Conservation (phyloP, 1,140 invertebrate species). For the honey bee (Apis mellifera) region DNA sequence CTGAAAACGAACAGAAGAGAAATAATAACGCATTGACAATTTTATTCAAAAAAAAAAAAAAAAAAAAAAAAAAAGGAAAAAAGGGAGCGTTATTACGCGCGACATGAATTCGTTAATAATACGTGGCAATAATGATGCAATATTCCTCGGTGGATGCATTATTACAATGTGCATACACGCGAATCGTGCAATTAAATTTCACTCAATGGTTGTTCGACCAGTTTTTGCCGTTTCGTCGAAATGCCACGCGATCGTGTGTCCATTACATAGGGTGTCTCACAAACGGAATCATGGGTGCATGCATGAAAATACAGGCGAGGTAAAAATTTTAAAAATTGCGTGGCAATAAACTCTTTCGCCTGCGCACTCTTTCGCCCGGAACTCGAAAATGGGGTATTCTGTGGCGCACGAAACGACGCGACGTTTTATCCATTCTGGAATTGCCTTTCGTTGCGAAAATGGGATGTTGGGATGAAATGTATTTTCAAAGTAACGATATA, state of each 20-base stretch:
- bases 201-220: neutral
- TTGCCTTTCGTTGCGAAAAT: conserved; percentile 52
- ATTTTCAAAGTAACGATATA: conserved; percentile 48
- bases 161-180: neutral
- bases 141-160: neutral
- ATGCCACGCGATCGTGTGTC: neutral
- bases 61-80: neutral
- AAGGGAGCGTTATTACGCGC: neutral
- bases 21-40: neutral
- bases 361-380: conserved; percentile 22
- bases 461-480: conserved; percentile 28
- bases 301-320: conserved; percentile 34
- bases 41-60: neutral
- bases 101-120: neutral
- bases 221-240: conserved; percentile 5
- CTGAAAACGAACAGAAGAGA: neutral
- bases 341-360: conserved; percentile 51
- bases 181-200: neutral
- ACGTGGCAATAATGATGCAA: neutral
- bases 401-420: conserved; percentile 16
- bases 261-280: neutral
- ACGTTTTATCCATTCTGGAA: conserved; percentile 39
- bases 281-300: neutral
- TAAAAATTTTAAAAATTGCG: conserved; percentile 54
- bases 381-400: conserved; percentile 38